Evolutionary conservation across 2,888 invertebrate genomes (phyloP).

Genomic region (Oxycera nigricornis): DNA sequence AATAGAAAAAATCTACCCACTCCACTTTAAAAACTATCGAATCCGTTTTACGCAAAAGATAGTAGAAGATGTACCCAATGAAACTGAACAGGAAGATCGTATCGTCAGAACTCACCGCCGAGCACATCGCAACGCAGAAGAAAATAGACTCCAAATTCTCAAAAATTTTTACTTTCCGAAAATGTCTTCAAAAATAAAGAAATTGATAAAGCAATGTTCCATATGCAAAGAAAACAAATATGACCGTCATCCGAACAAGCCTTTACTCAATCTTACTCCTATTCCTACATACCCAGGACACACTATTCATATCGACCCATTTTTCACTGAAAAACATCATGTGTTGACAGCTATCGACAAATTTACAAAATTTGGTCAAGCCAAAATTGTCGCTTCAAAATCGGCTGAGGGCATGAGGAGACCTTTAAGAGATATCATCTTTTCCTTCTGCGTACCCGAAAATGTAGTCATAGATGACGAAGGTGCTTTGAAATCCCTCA

Average conservation of each 20-base stretch:
- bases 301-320: conserved; percentile 34
- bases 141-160: conserved; percentile 42
- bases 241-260: conserved; percentile 37
- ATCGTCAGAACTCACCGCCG: conserved; percentile 42
- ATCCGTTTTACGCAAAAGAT: conserved; percentile 38
- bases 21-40: conserved; percentile 40
- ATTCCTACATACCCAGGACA: conserved; percentile 32
- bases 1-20: conserved; percentile 42
- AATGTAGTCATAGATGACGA: conserved; percentile 37
- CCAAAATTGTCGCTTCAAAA: too few relatives aligned
- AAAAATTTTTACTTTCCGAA: conserved; percentile 41
- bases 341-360: conserved; percentile 44
- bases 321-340: conserved; percentile 34
- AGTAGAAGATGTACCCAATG: conserved; percentile 38
- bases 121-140: conserved; percentile 42
- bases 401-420: conserved; percentile 21
- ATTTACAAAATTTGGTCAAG: conserved; percentile 42
- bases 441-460: conserved; percentile 33
- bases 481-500: conserved; percentile 26
- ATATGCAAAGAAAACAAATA: conserved; percentile 42
- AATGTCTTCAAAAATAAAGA: conserved; percentile 39
- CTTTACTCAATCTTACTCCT: conserved; percentile 8
- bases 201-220: conserved; percentile 12
- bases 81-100: conserved; percentile 39
- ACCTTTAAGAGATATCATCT: conserved; percentile 22